phyloP scores from a whole-genome alignment of 1,140 invertebrate species.

The Aphaenogaster floridana region DNA sequence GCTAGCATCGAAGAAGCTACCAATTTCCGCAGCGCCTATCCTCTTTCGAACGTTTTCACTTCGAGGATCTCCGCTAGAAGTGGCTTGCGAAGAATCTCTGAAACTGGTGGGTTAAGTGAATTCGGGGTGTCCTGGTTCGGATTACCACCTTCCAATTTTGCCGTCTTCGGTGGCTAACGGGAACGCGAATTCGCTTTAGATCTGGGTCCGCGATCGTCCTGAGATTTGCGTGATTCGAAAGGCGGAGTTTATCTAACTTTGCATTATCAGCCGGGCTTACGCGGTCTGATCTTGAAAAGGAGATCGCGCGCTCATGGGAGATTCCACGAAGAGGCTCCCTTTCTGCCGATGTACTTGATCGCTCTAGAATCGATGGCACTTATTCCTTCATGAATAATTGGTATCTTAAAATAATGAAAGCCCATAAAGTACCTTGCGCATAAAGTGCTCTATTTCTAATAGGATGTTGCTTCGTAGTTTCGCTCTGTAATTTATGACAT shows the following conservation, averaged over 20 bases:
- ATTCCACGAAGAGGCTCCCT: background rate
- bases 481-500: background rate
- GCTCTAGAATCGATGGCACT: slow-evolving; percentile 6
- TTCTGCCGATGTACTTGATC: background rate
- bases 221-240: slow-evolving; percentile 56
- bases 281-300: slow-evolving; percentile 54
- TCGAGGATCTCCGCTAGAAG: slow-evolving; percentile 53
- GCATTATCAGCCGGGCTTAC: slow-evolving; percentile 56
- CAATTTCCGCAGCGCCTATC: slow-evolving; percentile 76
- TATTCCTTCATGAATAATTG: slow-evolving; percentile 52
- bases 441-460: slow-evolving; percentile 4
- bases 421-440: background rate
- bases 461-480: background rate
- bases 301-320: background rate
- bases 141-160: slow-evolving; percentile 73
- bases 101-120: slow-evolving; percentile 70
- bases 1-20: slow-evolving; percentile 69
- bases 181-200: slow-evolving; percentile 63
- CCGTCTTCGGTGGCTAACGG: slow-evolving; percentile 52
- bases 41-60: slow-evolving; percentile 73
- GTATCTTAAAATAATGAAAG: slow-evolving; percentile 18
- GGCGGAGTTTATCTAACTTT: slow-evolving; percentile 60
- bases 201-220: slow-evolving; percentile 35
- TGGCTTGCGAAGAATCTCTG: slow-evolving; percentile 63
- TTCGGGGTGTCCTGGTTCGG: slow-evolving; percentile 66